Base-by-base conservation (phyloP, 2,113 vertebrate species). In the Hypanus sabinus region DNA sequence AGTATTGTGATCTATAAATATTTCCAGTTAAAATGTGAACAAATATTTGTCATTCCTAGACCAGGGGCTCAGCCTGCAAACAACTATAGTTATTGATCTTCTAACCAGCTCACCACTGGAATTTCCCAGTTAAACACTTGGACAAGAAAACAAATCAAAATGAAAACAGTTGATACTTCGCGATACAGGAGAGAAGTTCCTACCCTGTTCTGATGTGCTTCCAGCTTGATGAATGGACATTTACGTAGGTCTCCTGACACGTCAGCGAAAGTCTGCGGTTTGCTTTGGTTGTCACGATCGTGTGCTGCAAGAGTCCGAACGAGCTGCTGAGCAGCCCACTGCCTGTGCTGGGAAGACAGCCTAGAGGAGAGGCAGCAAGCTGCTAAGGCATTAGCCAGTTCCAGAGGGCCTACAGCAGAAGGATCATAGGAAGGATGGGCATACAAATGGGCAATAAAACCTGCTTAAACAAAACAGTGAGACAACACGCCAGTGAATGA, bases 251-350 rank as follows among this genome's bases (percentile, higher is more conserved):
- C 99, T 87, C 98, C 98, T 14, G 98, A 97, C 98, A 99, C 98
- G 95, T 99, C 99, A 0, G 98, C 98, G 0, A 98, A 98, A 73
- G 98, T 99, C 96, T 99, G 98, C 0, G 98, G 98, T 71, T 96
- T 96, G 94, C 95, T 97, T 94, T 99, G 98, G 97, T 98, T 99
- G 96, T 99, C 98, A 0, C 99, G 98, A 95, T 99, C 98, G 0
- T 99, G 98, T 0, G 99, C 98, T 0, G 99, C 99, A 46, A 99
- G 97, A 5, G 98, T 98, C 91, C 98, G 97, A 36, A 99, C 98
- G 22, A 99, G 97, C 95, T 99, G 99, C 96, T 99, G 99, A 11
- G 98, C 98, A 4, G 98, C 99, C 99, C 99, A 99, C 96, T 99
- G 99, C 11, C 99, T 98, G 94, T 99, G 99, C 95, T 99, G 98